Conservation (phyloP, 2,113 vertebrate species). For the Actenoides lindsayi region DNA sequence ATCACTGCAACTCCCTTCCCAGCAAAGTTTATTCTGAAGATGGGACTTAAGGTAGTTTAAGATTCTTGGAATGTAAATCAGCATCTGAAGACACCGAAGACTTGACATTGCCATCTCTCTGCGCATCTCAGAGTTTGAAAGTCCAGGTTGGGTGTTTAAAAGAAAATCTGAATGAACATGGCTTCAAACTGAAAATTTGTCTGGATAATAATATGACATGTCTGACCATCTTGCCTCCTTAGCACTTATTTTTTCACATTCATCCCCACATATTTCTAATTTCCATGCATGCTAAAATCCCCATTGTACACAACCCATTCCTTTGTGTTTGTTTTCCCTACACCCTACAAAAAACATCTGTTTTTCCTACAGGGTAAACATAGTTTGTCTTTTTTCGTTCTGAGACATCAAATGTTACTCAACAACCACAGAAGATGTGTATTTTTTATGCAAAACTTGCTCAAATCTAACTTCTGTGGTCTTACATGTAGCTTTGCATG, state of each 20-base stretch:
- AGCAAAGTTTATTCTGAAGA: neutral
- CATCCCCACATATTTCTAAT: neutral
- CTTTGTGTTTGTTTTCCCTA: neutral
- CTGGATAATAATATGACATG: neutral
- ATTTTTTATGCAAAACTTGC: neutral
- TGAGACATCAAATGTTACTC: neutral
- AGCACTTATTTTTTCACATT: neutral
- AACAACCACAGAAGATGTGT: neutral
- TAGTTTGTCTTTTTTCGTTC: neutral
- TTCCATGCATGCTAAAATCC: neutral
- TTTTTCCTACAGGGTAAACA: constrained; percentile 26
- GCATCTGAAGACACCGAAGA: neutral
- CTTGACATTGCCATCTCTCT: neutral
- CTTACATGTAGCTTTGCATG: neutral
- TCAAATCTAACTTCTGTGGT: neutral
- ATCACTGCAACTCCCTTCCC: neutral
- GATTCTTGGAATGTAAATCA: neutral
- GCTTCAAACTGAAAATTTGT: neutral
- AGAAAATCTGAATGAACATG: neutral
- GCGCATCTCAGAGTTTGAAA: neutral
- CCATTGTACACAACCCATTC: neutral
- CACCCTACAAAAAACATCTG: constrained; percentile 14
- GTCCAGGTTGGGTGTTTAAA: neutral
- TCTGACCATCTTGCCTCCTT: neutral
- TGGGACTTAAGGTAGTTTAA: neutral